phyloP scores from a whole-genome alignment of 2,888 invertebrate genomes.

The Pheosia gnoma region DNA sequence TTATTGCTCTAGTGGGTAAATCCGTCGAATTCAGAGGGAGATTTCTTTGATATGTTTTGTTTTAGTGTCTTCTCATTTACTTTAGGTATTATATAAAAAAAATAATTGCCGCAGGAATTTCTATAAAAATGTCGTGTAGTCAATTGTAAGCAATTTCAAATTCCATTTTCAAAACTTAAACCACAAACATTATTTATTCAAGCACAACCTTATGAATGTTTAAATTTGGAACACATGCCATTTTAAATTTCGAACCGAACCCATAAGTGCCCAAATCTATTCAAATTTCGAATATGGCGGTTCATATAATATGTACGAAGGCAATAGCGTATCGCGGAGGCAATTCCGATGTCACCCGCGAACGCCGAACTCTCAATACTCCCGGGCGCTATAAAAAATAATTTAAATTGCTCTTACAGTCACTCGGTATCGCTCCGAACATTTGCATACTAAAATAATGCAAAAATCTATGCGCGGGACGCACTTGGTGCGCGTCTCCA shows the following conservation, averaged over 20 bases:
- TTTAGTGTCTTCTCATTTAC: no score
- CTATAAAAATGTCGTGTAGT: neutral
- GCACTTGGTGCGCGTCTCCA: conserved; percentile 60
- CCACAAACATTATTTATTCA: conserved; percentile 14
- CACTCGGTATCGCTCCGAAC: conserved; percentile 76
- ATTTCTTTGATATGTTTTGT: neutral
- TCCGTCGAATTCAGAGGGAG: neutral
- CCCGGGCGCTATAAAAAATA: conserved; percentile 84
- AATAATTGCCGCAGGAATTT: neutral
- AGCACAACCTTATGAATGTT: conserved; percentile 30
- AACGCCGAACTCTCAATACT: conserved; percentile 78
- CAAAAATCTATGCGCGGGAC: conserved; percentile 82
- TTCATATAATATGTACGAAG: conserved; percentile 74
- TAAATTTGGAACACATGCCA: conserved; percentile 39
- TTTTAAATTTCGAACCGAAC: conserved; percentile 33
- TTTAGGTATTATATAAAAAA: no score
- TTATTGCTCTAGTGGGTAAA: conserved; percentile 5
- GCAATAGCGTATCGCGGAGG: conserved; percentile 53
- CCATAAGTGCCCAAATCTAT: conserved; percentile 43
- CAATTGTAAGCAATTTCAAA: neutral
- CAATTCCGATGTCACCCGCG: conserved; percentile 60
- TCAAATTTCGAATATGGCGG: conserved; percentile 58
- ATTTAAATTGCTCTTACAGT: conserved; percentile 84
- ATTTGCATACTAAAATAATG: conserved; percentile 85
- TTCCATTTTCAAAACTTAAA: neutral